phyloP scores from a whole-genome alignment of 2,113 vertebrate genomes.

The Neolamprologus ventralis region DNA sequence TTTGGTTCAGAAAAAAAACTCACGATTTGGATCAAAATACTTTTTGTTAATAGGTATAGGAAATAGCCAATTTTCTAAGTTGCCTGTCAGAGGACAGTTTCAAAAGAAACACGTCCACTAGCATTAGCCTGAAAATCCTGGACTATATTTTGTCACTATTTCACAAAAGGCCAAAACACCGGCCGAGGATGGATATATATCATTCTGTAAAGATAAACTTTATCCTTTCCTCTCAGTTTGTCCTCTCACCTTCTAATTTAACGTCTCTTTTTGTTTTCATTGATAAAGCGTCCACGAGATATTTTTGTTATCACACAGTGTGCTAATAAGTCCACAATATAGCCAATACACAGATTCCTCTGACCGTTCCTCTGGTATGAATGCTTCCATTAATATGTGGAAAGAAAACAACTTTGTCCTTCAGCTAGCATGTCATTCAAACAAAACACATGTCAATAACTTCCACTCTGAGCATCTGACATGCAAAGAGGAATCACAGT shows the following conservation, averaged over 20 bases:
- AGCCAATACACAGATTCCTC: background rate
- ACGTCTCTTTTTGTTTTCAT: background rate
- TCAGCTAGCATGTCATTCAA: background rate
- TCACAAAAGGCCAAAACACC: background rate
- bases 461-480: conserved; percentile 10
- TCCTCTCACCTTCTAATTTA: background rate
- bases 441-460: conserved; percentile 8
- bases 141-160: background rate
- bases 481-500: conserved; percentile 27
- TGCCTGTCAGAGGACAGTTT: background rate
- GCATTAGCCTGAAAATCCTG: background rate
- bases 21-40: background rate
- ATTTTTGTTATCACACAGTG: background rate
- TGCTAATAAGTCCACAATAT: background rate
- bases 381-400: background rate
- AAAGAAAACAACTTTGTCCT: background rate
- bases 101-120: background rate
- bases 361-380: background rate
- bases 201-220: background rate
- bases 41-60: background rate
- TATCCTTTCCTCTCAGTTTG: background rate
- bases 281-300: background rate
- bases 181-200: background rate
- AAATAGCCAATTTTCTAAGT: background rate
- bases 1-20: background rate